phyloP scores from a whole-genome alignment of 2,888 invertebrate genomes.

The Argyresthia goedartella region DNA sequence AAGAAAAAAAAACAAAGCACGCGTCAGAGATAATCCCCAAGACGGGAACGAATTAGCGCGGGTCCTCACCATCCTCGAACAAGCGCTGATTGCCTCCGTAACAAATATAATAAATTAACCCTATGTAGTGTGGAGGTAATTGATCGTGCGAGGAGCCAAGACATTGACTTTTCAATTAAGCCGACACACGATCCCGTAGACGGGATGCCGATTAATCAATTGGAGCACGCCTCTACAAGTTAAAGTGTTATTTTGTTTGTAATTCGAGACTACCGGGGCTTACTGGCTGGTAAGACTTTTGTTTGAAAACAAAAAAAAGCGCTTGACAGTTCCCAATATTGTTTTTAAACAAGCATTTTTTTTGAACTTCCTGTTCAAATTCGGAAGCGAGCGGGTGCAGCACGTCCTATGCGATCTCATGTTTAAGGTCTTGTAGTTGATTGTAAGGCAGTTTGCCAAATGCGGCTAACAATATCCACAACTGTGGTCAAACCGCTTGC shows the following conservation, averaged over 20 bases:
- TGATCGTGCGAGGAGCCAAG: constrained; percentile 15
- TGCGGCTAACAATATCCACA: too few species aligned
- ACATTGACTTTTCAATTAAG: constrained; percentile 70
- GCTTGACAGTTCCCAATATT: too few species aligned
- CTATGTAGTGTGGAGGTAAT: not conserved
- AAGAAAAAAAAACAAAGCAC: not conserved
- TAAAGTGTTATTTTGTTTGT: constrained; percentile 4
- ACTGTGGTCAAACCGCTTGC: too few species aligned
- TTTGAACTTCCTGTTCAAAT: too few species aligned
- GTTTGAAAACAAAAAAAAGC: not conserved
- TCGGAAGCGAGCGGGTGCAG: too few species aligned
- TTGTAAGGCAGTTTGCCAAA: too few species aligned
- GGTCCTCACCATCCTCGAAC: not conserved
- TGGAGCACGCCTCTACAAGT: constrained; percentile 2
- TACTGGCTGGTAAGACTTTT: not conserved
- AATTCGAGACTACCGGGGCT: not conserved
- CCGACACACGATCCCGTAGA: constrained; percentile 17
- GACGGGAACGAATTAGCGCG: not conserved
- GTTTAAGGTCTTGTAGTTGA: too few species aligned
- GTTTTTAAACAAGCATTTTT: too few species aligned
- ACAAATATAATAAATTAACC: constrained; percentile 5
- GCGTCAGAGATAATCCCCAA: not conserved
- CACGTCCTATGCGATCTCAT: too few species aligned
- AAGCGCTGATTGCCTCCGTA: not conserved
- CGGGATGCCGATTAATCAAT: constrained; percentile 6